These are phyloP conservation scores for Gadus chalcogrammus DNA, from an alignment of 2,113 vertebrate species.

Conservation along the genomic window DNA sequence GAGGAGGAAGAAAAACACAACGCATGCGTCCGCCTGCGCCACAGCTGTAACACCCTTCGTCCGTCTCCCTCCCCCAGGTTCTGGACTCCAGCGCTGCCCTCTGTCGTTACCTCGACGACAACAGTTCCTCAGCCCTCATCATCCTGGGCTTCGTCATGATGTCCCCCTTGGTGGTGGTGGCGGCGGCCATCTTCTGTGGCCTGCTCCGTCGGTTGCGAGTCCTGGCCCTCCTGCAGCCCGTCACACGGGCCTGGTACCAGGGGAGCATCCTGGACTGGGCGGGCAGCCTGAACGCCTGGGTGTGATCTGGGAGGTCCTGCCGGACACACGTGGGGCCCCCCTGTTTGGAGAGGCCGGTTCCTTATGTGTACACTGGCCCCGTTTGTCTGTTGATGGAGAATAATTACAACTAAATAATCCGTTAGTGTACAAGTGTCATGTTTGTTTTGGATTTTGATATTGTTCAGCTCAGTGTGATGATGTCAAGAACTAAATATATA, in stretches of 20 bases:
- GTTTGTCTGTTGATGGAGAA: too few species aligned
- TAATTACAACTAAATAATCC: too few species aligned
- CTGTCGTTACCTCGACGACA: conserved; percentile 88
- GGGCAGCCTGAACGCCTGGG: conserved; percentile 78
- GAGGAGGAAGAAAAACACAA: neutral
- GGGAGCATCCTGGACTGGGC: conserved; percentile 71
- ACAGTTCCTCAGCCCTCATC: conserved; percentile 90
- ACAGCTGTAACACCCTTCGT: neutral
- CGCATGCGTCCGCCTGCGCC: neutral
- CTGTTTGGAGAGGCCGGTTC: too few species aligned
- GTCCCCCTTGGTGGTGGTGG: conserved; percentile 89
- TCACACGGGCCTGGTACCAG: conserved; percentile 70
- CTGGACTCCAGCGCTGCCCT: conserved; percentile 77
- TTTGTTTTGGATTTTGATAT: too few species aligned
- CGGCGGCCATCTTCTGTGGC: conserved; percentile 82
- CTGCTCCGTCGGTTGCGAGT: conserved; percentile 78
- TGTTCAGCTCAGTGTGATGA: too few species aligned
- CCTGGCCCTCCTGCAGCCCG: conserved; percentile 75
- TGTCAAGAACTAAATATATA: too few species aligned
- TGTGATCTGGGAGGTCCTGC: conserved; percentile 60
- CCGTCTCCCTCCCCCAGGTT: conserved; percentile 62
- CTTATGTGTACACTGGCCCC: too few species aligned
- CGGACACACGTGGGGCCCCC: too few species aligned
- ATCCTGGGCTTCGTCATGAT: conserved; percentile 92
- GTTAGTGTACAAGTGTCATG: too few species aligned